Percentiles rank a stretch among this genome's conserved stretches.
These are phyloP conservation scores for Alsophila aescularia DNA, from an alignment of 2,888 invertebrate species.

Conservation along the genomic window DNA sequence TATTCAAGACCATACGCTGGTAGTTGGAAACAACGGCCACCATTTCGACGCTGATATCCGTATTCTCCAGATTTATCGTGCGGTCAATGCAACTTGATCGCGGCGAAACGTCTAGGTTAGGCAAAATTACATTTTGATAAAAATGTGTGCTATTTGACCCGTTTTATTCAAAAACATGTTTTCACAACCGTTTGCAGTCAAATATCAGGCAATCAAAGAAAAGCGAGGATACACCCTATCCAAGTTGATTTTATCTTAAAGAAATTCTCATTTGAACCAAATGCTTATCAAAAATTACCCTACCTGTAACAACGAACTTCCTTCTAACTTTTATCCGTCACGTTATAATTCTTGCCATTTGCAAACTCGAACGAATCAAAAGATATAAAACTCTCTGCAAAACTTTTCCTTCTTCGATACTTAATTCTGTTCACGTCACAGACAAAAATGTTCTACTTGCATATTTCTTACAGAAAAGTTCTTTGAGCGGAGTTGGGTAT, in stretches of 20 bases:
- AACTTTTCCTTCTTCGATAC: constrained; percentile 28
- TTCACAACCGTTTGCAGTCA: no score
- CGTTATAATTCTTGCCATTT: background rate
- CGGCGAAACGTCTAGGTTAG: no score
- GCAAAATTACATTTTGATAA: no score
- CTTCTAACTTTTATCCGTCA: constrained; percentile 4
- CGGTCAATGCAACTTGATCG: no score
- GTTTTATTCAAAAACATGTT: no score
- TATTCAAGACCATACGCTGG: no score
- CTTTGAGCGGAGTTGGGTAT: constrained; percentile 6
- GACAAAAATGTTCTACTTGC: constrained; percentile 28
- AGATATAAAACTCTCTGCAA: constrained; percentile 19
- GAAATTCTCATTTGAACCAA: background rate
- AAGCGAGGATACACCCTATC: no score
- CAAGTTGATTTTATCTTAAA: background rate
- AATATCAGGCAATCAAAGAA: no score
- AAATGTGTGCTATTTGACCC: no score
- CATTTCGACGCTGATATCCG: no score
- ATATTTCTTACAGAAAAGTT: constrained; percentile 6
- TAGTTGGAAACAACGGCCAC: no score
- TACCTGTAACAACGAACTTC: background rate
- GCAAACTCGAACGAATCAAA: constrained; percentile 4
- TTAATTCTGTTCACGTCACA: constrained; percentile 36
- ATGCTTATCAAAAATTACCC: background rate
- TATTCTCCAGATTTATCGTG: no score